phyloP scores from a whole-genome alignment of 2,113 vertebrate genomes.

The Archilochus colubris region DNA sequence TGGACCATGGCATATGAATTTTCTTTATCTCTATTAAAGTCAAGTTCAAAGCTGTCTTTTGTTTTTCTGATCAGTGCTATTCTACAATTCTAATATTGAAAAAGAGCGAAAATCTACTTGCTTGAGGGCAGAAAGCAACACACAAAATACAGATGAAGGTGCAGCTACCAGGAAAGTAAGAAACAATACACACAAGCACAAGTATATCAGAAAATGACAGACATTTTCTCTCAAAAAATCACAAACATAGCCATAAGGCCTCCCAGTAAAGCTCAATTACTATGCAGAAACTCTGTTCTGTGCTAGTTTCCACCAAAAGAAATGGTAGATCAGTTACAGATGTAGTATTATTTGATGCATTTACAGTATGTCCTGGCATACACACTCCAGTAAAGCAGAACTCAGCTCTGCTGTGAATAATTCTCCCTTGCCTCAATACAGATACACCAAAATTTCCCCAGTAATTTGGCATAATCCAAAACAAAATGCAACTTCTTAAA shows the following conservation, averaged over 20 bases:
- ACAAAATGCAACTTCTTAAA: background rate
- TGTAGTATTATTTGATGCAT: background rate
- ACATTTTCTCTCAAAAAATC: background rate
- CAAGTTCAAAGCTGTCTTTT: background rate
- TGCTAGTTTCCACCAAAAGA: background rate
- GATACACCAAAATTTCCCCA: background rate
- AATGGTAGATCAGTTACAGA: background rate
- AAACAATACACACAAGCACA: background rate
- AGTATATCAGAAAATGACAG: background rate
- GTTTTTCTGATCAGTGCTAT: background rate
- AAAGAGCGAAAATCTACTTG: background rate
- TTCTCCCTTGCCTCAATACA: background rate
- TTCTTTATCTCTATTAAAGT: background rate
- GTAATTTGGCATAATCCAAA: background rate
- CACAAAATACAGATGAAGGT: background rate
- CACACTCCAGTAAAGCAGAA: background rate
- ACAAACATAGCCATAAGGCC: background rate
- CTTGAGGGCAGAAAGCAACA: background rate
- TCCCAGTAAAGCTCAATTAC: background rate
- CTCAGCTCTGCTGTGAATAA: background rate
- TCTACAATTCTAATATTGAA: background rate
- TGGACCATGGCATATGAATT: background rate
- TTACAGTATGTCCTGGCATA: background rate
- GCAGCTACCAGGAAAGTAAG: background rate
- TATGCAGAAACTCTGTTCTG: background rate